A percentile compares a stretch with the other conserved stretches of the same genome.
Evolutionary conservation across 2,113 vertebrate genomes (phyloP).

Genomic region (Mesembrinibis cayennensis): DNA sequence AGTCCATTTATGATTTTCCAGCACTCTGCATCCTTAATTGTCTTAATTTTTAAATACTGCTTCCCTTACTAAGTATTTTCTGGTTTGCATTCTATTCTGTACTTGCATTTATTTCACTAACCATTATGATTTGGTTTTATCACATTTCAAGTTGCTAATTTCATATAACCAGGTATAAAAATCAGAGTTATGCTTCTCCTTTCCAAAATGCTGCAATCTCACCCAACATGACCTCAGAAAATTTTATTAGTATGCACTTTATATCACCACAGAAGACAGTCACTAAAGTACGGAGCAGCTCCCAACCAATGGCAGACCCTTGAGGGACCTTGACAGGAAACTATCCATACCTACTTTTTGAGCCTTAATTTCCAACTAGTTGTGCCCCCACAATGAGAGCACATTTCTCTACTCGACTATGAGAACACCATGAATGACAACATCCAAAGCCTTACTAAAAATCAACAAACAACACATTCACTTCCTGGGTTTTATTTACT

Average conservation of each 20-base stretch:
- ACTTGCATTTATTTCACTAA: background rate
- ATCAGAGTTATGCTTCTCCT: background rate
- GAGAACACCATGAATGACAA: background rate
- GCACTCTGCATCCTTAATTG: background rate
- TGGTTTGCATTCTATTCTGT: background rate
- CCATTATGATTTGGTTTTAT: background rate
- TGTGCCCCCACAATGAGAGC: background rate
- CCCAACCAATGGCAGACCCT: background rate
- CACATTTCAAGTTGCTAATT: background rate
- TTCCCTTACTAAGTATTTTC: background rate
- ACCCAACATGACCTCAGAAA: background rate
- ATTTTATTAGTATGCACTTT: background rate
- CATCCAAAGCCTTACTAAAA: background rate
- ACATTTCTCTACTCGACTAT: rapidly evolving
- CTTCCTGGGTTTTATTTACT: background rate
- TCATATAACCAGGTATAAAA: background rate
- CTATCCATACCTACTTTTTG: background rate
- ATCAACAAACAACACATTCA: background rate
- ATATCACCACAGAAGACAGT: background rate
- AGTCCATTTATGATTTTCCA: background rate
- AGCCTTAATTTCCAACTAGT: background rate
- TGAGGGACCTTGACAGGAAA: background rate
- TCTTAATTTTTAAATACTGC: background rate
- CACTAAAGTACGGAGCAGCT: background rate
- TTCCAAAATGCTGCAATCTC: background rate